Evolutionary conservation across 2,797 vertebrate genomes (phyloP).

Genomic region (Myotis planiceps): DNA sequence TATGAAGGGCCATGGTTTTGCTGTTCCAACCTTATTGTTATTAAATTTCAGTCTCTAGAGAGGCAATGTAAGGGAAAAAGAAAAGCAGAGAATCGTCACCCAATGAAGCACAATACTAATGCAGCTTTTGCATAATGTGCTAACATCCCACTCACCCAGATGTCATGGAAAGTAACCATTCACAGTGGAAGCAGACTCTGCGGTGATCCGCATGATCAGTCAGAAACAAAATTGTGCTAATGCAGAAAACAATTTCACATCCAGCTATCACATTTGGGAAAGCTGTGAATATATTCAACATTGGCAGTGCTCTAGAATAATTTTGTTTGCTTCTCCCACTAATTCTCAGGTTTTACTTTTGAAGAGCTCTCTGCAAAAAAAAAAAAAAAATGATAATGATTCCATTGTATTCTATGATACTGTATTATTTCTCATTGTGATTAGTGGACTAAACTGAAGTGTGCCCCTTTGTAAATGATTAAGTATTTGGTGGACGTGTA

Average conservation of each 20-base stretch:
- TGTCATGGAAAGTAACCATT: slow-evolving; percentile 58
- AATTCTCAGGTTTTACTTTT: slow-evolving; percentile 31
- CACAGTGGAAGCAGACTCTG: slow-evolving; percentile 50
- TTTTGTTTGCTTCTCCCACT: slow-evolving; percentile 35
- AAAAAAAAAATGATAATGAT: background rate
- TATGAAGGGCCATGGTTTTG: background rate
- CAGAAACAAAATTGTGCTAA: slow-evolving; percentile 42
- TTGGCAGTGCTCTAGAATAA: slow-evolving; percentile 27
- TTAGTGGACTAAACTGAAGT: background rate
- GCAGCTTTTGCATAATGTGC: slow-evolving; percentile 35
- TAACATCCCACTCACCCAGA: slow-evolving; percentile 71
- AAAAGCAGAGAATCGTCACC: slow-evolving; percentile 9
- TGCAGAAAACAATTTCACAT: slow-evolving; percentile 53
- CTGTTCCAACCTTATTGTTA: background rate
- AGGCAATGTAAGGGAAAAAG: background rate
- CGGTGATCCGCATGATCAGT: slow-evolving; percentile 4
- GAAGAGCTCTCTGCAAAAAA: background rate
- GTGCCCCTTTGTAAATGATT: background rate
- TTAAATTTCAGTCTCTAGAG: background rate
- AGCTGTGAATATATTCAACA: slow-evolving; percentile 9
- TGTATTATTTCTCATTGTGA: background rate
- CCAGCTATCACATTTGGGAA: slow-evolving; percentile 32
- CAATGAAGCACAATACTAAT: slow-evolving; percentile 12
- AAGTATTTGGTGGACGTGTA: background rate
- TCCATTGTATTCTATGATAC: background rate